Conservation (phyloP, 2,113 vertebrate species). For the Podarcis cretensis region DNA sequence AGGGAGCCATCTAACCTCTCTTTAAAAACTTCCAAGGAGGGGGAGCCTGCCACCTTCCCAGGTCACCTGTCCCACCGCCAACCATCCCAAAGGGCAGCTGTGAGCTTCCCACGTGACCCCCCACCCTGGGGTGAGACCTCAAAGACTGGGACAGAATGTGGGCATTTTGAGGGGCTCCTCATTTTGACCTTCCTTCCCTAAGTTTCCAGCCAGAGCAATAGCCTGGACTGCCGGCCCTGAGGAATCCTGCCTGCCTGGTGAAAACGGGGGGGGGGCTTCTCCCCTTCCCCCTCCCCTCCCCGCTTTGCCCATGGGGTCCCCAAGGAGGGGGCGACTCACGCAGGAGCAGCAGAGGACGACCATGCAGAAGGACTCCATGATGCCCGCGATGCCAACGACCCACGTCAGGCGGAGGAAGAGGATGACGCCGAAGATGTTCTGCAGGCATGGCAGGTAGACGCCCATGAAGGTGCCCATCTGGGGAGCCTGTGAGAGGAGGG, state of each 20-base stretch:
- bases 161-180: neutral
- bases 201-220: neutral
- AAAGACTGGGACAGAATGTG: neutral
- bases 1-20: too few relatives aligned
- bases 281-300: neutral
- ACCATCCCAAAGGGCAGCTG: neutral
- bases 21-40: too few relatives aligned
- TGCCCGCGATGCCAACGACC: conserved; percentile 95
- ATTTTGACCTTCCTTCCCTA: too few relatives aligned
- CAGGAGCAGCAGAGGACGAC: conserved; percentile 96
- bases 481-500: conserved; percentile 80
- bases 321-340: conserved; percentile 74
- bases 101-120: neutral
- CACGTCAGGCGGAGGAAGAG: conserved; percentile 98
- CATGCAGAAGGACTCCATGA: conserved; percentile 95
- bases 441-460: conserved; percentile 96
- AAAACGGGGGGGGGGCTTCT: too few relatives aligned
- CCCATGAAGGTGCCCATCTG: conserved; percentile 98
- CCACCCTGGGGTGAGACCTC: neutral
- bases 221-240: neutral
- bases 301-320: neutral
- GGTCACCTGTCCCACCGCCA: too few relatives aligned
- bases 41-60: too few relatives aligned
- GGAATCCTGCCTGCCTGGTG: neutral
- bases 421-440: conserved; percentile 99